A percentile compares a stretch with the other conserved stretches of the same genome.
Conservation (phyloP, 2,113 vertebrate species). For the Microcebus griseorufus region DNA sequence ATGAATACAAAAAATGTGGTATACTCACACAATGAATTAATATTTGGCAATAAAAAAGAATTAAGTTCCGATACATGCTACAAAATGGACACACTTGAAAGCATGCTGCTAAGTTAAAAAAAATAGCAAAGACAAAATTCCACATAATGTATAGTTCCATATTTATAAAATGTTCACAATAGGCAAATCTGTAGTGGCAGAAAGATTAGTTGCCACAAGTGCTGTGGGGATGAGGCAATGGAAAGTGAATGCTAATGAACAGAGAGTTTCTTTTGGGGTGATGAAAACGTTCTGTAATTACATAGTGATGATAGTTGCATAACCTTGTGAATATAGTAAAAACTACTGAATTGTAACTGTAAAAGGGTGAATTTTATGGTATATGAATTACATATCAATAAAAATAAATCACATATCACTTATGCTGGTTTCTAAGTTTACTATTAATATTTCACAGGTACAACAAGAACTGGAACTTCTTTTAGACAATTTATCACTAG, state of each 20-base stretch:
- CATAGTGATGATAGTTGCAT: neutral
- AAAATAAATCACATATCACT: conserved; percentile 17
- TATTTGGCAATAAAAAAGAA: neutral
- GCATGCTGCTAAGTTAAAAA: neutral
- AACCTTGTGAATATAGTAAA: neutral
- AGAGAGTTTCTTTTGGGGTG: neutral
- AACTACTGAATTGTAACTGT: neutral
- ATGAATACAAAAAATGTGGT: neutral
- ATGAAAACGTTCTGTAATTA: conserved; percentile 17
- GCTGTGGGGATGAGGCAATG: too few relatives aligned
- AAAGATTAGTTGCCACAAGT: neutral
- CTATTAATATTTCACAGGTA: neutral
- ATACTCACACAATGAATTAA: neutral
- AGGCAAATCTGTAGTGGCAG: neutral
- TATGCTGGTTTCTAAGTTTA: neutral
- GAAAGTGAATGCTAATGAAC: neutral
- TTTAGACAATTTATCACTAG: neutral
- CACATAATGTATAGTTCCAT: neutral
- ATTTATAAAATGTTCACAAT: neutral
- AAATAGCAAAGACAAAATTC: neutral
- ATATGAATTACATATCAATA: conserved; percentile 27
- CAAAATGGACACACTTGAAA: neutral
- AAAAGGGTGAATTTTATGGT: neutral
- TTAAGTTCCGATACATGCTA: neutral
- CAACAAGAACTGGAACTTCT: neutral